Percentiles rank a stretch among this genome's conserved stretches.
These are phyloP conservation scores for Hirudo medicinalis DNA, from an alignment of 1,140 invertebrate genomes.

Conservation along the genomic window DNA sequence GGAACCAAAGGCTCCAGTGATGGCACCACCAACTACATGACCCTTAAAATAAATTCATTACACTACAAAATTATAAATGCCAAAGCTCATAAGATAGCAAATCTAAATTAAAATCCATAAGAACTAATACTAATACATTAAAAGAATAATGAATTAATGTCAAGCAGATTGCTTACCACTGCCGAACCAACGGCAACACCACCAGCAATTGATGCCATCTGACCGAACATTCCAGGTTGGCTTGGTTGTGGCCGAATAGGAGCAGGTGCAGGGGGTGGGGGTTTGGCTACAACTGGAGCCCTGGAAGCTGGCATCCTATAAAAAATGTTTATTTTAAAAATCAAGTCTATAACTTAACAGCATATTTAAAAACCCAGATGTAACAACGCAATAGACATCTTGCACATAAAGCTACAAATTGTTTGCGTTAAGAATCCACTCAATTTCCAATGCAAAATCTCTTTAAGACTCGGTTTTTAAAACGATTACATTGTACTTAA, in stretches of 20 bases:
- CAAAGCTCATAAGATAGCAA: background rate
- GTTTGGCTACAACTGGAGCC: background rate
- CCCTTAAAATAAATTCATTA: constrained; percentile 28
- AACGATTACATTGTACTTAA: too few species aligned
- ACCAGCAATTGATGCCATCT: constrained; percentile 57
- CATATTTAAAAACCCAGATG: too few species aligned
- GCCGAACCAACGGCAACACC: constrained; percentile 44
- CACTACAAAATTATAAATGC: background rate
- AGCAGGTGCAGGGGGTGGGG: constrained; percentile 32
- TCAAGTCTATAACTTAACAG: too few species aligned
- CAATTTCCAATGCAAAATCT: too few species aligned
- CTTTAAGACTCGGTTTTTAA: too few species aligned
- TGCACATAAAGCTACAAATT: too few species aligned
- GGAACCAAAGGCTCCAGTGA: constrained; percentile 32
- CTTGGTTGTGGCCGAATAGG: constrained; percentile 43
- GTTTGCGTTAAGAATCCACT: too few species aligned
- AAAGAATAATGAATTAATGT: background rate
- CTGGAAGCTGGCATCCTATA: constrained; percentile 2
- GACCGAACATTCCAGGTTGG: constrained; percentile 56
- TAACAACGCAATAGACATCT: too few species aligned
- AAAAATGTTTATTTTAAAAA: too few species aligned
- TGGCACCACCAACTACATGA: constrained; percentile 35
- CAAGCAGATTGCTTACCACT: constrained; percentile 32
- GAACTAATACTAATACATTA: background rate
- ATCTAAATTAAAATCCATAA: background rate